phyloP scores from a whole-genome alignment of 1,140 invertebrate species.

The Metopolophium dirhodum region DNA sequence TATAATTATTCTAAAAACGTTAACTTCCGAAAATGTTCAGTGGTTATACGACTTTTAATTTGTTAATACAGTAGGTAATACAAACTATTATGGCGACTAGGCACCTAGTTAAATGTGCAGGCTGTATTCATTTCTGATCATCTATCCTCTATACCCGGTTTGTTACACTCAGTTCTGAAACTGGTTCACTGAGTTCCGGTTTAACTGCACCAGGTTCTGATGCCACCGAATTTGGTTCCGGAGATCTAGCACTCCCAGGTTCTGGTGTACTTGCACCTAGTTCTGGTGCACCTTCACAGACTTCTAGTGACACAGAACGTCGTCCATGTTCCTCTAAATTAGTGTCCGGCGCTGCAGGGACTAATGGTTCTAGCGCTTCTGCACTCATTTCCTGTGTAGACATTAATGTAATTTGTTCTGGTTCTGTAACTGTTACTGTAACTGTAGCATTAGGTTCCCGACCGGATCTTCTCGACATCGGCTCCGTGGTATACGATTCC shows the following conservation, averaged over 20 bases:
- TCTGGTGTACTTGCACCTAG: too few species aligned
- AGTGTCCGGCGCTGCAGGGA: not conserved
- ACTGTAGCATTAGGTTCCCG: not conserved
- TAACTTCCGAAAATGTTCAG: not conserved
- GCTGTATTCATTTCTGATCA: not conserved
- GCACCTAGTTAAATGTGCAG: not conserved
- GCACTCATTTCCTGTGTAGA: too few species aligned
- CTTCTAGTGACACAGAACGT: not conserved
- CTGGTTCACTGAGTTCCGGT: not conserved
- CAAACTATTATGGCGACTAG: not conserved
- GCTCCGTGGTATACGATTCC: not conserved
- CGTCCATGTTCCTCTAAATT: not conserved
- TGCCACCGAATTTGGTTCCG: not conserved
- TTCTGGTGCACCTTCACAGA: too few species aligned
- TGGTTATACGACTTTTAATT: not conserved
- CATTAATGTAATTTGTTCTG: not conserved
- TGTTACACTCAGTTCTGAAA: not conserved
- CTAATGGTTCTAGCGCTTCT: not conserved
- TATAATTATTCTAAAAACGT: not conserved
- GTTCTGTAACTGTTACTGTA: not conserved
- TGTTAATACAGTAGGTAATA: not conserved
- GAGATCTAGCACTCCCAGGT: not conserved
- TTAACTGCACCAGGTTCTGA: not conserved
- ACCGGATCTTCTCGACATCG: too few species aligned
- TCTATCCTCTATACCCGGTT: not conserved